phyloP scores from a whole-genome alignment of 2,888 invertebrate species.

The Andrena chrysosceles region DNA sequence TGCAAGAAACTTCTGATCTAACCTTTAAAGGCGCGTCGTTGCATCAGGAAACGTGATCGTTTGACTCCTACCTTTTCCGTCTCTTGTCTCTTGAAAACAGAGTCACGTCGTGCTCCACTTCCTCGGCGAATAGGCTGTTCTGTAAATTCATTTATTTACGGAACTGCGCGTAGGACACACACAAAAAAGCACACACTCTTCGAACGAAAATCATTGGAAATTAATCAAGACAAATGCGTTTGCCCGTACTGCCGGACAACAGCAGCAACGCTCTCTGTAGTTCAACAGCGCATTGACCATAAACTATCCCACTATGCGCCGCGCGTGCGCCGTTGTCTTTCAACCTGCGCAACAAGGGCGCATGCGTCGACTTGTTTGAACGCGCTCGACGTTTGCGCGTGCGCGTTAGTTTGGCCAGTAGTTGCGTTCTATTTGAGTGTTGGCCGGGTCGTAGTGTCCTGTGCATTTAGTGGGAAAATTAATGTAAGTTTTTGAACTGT shows the following conservation, averaged over 20 bases:
- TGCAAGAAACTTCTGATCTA: constrained; percentile 42
- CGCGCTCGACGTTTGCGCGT: neutral
- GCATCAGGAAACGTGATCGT: constrained; percentile 61
- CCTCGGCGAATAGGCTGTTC: constrained; percentile 80
- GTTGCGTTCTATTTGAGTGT: neutral
- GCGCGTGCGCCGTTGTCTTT: constrained; percentile 36
- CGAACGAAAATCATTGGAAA: constrained; percentile 42
- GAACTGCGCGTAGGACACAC: constrained; percentile 7
- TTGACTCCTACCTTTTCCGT: constrained; percentile 78
- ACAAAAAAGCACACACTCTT: constrained; percentile 17
- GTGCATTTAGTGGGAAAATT: neutral
- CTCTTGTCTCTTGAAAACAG: constrained; percentile 77
- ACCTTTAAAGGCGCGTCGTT: constrained; percentile 68
- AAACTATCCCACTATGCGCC: constrained; percentile 40
- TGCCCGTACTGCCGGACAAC: constrained; percentile 50
- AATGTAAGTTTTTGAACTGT: neutral
- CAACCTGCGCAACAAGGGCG: constrained; percentile 3
- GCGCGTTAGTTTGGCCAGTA: neutral
- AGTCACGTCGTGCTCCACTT: constrained; percentile 82
- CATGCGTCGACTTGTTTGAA: neutral
- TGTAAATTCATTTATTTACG: constrained; percentile 81
- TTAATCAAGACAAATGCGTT: constrained; percentile 24
- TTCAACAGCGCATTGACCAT: constrained; percentile 44
- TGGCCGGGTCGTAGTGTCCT: neutral
- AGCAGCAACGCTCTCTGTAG: constrained; percentile 48